phyloP scores from a whole-genome alignment of 2,797 vertebrate genomes.

The Pygocentrus nattereri region DNA sequence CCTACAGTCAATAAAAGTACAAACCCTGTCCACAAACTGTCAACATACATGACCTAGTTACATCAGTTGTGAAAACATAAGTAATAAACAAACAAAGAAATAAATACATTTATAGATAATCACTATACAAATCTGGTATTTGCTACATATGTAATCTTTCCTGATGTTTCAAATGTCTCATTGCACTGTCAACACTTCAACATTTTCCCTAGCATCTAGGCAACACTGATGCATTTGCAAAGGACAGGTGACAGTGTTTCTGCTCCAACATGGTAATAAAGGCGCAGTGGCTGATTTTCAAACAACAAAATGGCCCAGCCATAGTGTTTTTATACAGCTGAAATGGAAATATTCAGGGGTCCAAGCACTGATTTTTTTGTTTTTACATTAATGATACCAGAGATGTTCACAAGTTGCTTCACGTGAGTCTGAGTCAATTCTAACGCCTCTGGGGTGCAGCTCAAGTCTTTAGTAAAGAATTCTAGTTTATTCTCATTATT shows the following conservation, averaged over 20 bases:
- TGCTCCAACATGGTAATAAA: background rate
- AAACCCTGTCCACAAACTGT: background rate
- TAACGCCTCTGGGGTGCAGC: no score
- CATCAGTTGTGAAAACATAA: background rate
- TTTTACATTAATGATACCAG: no score
- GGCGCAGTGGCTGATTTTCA: background rate
- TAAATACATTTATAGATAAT: background rate
- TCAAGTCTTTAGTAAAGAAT: no score
- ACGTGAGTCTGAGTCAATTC: no score
- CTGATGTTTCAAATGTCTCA: background rate
- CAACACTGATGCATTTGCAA: no score
- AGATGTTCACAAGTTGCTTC: no score
- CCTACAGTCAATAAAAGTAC: background rate
- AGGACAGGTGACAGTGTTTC: background rate
- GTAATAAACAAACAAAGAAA: background rate
- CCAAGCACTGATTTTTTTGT: no score
- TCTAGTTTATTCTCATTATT: no score
- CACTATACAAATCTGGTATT: background rate
- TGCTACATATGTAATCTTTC: background rate
- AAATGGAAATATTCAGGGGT: no score
- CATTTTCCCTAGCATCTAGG: no score
- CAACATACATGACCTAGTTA: no score
- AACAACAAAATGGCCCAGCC: background rate
- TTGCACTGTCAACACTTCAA: background rate
- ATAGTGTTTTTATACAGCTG: no score